Evolutionary conservation across 1,140 invertebrate species (phyloP).

Genomic region (Drosophila busckii): DNA sequence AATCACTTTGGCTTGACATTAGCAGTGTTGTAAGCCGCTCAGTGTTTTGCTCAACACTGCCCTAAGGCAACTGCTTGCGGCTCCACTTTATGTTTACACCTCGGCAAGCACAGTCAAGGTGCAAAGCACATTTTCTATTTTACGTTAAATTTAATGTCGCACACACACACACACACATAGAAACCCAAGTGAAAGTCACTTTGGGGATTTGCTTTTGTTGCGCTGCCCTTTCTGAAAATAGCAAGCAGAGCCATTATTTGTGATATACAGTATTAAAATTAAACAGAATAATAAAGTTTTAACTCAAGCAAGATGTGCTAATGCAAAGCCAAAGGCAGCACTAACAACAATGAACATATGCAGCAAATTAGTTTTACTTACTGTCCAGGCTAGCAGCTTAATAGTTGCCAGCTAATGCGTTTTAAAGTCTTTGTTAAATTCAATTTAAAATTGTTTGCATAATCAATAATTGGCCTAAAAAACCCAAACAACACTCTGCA

Average conservation of each 20-base stretch:
- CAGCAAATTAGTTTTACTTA: slow-evolving; percentile 72
- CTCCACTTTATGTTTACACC: slow-evolving; percentile 52
- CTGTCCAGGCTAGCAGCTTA: too few species aligned
- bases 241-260: too few species aligned
- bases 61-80: slow-evolving; percentile 23
- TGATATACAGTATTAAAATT: too few species aligned
- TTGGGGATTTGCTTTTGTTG: slow-evolving; percentile 3
- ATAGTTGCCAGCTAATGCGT: too few species aligned
- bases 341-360: slow-evolving; percentile 31
- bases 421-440: too few species aligned
- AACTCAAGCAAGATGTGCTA: slow-evolving; percentile 5
- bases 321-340: background rate
- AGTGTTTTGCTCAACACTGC: slow-evolving; percentile 3
- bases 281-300: too few species aligned
- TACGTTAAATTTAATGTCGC: slow-evolving; percentile 60
- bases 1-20: slow-evolving; percentile 8
- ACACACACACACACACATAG: too few species aligned
- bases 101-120: slow-evolving; percentile 43
- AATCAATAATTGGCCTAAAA: slow-evolving; percentile 22
- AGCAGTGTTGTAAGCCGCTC: slow-evolving; percentile 2
- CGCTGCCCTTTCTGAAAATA: too few species aligned
- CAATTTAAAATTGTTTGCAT: too few species aligned
- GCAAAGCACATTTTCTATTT: slow-evolving; percentile 48
- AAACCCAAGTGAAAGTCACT: slow-evolving; percentile 63
- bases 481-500: background rate